Conservation (phyloP, 2,888 invertebrate species). For the Raillietiella orientalis region DNA sequence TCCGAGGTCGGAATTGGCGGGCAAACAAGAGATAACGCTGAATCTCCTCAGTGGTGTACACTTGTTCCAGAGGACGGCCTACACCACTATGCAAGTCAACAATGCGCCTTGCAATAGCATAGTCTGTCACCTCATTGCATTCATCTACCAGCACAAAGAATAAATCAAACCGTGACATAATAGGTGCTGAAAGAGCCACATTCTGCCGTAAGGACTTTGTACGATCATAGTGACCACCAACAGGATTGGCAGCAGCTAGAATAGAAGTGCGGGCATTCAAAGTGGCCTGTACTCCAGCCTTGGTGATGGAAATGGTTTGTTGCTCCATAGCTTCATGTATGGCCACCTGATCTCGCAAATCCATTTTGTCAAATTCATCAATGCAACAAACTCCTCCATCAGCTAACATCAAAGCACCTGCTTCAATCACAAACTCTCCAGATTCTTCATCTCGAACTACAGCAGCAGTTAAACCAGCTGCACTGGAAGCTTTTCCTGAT, state of each 20-base stretch:
- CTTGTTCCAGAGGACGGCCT: slow-evolving; percentile 37
- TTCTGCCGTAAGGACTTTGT: slow-evolving; percentile 80
- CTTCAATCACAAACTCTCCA: slow-evolving; percentile 94
- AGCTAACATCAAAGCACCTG: slow-evolving; percentile 96
- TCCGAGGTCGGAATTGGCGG: slow-evolving; percentile 65
- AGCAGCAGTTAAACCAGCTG: slow-evolving; percentile 93
- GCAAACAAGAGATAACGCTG: slow-evolving; percentile 87
- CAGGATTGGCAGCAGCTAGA: slow-evolving; percentile 89
- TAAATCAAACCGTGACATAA: slow-evolving; percentile 94
- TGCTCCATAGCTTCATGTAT: slow-evolving; percentile 99
- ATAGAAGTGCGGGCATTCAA: slow-evolving; percentile 91
- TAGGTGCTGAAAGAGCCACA: slow-evolving; percentile 67
- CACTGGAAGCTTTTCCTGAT: slow-evolving; percentile 88
- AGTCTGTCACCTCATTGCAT: slow-evolving; percentile 70
- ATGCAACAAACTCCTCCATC: slow-evolving; percentile 97
- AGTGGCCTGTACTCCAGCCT: slow-evolving; percentile 89
- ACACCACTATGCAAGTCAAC: slow-evolving; percentile 70
- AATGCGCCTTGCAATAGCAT: slow-evolving; percentile 82
- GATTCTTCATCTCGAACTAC: slow-evolving; percentile 94
- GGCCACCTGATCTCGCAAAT: slow-evolving; percentile 80
- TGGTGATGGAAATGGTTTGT: slow-evolving; percentile 93
- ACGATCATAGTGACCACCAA: slow-evolving; percentile 85
- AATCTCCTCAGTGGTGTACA: slow-evolving; percentile 63
- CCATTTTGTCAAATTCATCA: slow-evolving; percentile 99
- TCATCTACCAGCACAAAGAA: slow-evolving; percentile 96